Conservation (phyloP, 2,113 vertebrate species). For the Galbula dea region DNA sequence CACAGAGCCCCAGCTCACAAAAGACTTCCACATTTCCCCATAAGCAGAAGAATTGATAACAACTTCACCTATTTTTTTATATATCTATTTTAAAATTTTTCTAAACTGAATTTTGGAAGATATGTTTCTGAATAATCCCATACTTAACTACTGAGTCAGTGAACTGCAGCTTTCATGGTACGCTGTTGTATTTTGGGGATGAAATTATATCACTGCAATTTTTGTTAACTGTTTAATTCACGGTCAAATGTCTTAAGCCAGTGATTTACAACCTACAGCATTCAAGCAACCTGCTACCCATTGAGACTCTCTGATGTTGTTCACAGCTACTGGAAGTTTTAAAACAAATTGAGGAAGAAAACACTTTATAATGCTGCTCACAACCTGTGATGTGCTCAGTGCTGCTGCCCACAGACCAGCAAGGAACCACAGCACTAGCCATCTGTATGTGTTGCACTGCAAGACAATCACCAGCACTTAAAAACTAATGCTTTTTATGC, state of each 20-base stretch:
- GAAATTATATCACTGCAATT: neutral
- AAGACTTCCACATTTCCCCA: neutral
- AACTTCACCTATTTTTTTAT: neutral
- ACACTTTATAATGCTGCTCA: neutral
- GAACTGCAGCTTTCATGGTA: neutral
- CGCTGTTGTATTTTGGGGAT: neutral
- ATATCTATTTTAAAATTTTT: neutral
- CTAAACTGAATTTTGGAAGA: neutral
- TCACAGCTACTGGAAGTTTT: neutral
- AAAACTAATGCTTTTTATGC: neutral
- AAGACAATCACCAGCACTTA: neutral
- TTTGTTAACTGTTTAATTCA: neutral
- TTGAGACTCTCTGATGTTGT: neutral
- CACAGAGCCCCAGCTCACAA: neutral
- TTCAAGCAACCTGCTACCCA: neutral
- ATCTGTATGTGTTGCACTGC: neutral
- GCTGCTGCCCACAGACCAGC: neutral
- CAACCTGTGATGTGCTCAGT: neutral
- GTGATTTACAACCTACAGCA: neutral
- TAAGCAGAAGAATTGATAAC: neutral
- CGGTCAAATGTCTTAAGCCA: neutral
- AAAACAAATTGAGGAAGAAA: neutral
- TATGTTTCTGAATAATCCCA: neutral
- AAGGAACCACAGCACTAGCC: neutral
- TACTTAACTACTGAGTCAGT: neutral